phyloP scores from a whole-genome alignment of 2,888 invertebrate genomes.

The Aquatica leii region DNA sequence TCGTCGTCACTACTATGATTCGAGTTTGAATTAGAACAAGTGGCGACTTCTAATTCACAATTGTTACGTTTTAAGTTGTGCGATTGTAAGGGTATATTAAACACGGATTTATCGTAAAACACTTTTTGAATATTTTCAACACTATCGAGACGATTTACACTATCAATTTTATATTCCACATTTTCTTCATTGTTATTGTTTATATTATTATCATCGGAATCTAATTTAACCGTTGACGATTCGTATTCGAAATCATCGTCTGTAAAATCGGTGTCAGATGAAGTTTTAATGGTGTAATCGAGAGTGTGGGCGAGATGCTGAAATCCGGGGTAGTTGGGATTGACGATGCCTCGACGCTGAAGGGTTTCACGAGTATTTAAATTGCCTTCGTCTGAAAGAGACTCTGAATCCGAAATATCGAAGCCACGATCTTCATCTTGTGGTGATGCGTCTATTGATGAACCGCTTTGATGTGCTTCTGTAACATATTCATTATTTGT shows the following conservation, averaged over 20 bases:
- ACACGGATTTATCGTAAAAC: constrained; percentile 67
- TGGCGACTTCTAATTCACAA: constrained; percentile 46
- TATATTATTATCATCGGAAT: constrained; percentile 60
- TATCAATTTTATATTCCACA: constrained; percentile 55
- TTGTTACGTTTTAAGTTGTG: constrained; percentile 46
- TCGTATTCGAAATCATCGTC: constrained; percentile 62
- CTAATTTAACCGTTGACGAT: constrained; percentile 60
- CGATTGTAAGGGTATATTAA: constrained; percentile 61
- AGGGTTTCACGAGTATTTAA: constrained; percentile 45
- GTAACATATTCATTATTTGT: constrained; percentile 32
- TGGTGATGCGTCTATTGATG: constrained; percentile 61
- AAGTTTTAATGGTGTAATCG: constrained; percentile 56
- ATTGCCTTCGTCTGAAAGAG: constrained; percentile 58
- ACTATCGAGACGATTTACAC: constrained; percentile 60
- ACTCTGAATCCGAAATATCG: constrained; percentile 65
- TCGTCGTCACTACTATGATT: constrained; percentile 52
- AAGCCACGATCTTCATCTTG: constrained; percentile 65
- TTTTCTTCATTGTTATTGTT: constrained; percentile 51
- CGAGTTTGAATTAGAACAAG: constrained; percentile 49
- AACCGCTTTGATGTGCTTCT: constrained; percentile 60
- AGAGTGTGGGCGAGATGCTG: constrained; percentile 81
- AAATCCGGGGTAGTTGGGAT: constrained; percentile 86
- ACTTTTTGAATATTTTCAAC: constrained; percentile 64
- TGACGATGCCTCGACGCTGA: constrained; percentile 76
- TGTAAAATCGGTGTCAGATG: constrained; percentile 60